phyloP scores from a whole-genome alignment of 2,113 vertebrate genomes.

The Cochlearius cochlearius region DNA sequence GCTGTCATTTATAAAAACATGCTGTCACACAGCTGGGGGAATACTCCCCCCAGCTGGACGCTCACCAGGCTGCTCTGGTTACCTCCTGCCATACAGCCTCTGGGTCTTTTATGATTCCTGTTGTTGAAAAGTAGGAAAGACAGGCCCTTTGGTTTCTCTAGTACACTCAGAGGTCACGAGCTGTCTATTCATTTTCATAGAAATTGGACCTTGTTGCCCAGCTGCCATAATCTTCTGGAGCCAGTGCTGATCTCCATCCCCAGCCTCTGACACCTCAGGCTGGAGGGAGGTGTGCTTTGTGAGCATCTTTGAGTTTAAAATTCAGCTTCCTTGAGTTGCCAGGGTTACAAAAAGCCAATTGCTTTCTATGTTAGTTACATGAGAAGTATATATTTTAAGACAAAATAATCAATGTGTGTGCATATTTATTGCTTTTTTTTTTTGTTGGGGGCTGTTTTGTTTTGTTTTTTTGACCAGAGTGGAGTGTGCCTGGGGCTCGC shows the following conservation, averaged over 20 bases:
- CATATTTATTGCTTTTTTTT: not conserved
- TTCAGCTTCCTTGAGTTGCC: not conserved
- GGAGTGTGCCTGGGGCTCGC: not conserved
- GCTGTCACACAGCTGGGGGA: not conserved
- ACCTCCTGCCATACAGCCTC: not conserved
- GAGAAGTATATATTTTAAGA: not conserved
- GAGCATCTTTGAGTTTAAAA: not conserved
- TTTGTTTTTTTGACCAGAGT: not conserved
- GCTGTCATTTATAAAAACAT: not conserved
- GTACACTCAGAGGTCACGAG: not conserved
- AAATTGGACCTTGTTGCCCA: not conserved
- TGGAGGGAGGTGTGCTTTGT: not conserved
- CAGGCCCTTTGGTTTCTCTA: not conserved
- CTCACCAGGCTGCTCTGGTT: not conserved
- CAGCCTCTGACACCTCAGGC: not conserved
- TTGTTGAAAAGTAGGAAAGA: not conserved
- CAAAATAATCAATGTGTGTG: not conserved
- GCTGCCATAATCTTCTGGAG: not conserved
- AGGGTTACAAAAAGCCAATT: not conserved
- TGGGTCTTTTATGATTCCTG: not conserved
- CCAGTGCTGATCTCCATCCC: not conserved
- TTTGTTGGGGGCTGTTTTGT: too few species aligned
- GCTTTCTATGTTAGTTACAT: not conserved
- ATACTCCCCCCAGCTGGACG: conserved; percentile 1
- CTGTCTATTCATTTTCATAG: not conserved